Percentiles rank a stretch among this genome's conserved stretches.
Conservation (phyloP, 2,888 invertebrate species). For the Frankliniella fusca region DNA sequence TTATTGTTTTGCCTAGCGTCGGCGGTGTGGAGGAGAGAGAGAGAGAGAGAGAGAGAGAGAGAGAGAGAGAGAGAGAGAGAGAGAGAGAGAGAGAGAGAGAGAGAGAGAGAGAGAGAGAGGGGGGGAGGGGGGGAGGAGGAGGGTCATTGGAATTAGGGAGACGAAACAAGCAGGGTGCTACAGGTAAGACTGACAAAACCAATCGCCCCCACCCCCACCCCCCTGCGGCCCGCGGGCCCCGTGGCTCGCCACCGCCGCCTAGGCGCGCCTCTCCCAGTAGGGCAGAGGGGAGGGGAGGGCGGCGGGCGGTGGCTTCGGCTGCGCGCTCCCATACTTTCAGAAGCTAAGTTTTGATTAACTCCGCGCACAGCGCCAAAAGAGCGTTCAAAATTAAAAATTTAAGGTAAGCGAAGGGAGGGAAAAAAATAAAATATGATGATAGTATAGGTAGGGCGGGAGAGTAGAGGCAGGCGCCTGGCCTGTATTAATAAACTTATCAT, state of each 20-base stretch:
- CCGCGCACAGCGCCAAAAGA: background rate
- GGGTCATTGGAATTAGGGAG: too few species aligned
- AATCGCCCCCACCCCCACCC: background rate
- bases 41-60: background rate
- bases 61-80: background rate
- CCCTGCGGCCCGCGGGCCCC: background rate
- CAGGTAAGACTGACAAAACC: too few species aligned
- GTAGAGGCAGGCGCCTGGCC: background rate
- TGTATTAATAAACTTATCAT: constrained; percentile 25
- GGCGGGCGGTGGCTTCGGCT: background rate
- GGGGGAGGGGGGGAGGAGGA: too few species aligned
- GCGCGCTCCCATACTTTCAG: background rate
- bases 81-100: background rate
- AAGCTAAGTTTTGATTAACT: constrained; percentile 20
- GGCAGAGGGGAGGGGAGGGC: too few species aligned
- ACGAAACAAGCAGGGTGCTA: too few species aligned
- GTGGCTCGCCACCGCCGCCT: background rate
- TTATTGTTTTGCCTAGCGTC: background rate
- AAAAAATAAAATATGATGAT: background rate
- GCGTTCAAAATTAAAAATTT: constrained; percentile 25
- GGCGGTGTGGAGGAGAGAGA: background rate
- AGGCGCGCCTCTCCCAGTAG: background rate
- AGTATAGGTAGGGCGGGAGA: background rate
- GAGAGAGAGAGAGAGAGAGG: too few species aligned
- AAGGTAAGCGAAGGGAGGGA: background rate